Conservation (phyloP, 2,888 invertebrate species). For the Cartodere bifasciata region DNA sequence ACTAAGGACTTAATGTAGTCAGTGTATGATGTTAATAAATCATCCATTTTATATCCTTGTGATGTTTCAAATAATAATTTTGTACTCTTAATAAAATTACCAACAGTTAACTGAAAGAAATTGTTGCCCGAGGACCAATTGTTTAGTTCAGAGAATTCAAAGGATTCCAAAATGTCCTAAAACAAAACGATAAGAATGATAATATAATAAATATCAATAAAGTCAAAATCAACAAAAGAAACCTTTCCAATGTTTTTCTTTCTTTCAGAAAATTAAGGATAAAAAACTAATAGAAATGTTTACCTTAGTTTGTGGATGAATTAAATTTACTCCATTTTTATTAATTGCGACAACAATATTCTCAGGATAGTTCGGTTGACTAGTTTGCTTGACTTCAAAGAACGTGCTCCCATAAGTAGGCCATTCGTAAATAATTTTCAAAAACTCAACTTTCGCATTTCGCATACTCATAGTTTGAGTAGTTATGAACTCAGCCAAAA, state of each 20-base stretch:
- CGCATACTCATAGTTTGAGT: conserved; percentile 48
- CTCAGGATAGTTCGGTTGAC: conserved; percentile 76
- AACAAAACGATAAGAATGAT: conserved; percentile 18
- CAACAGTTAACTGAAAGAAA: conserved; percentile 89
- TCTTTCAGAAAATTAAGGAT: background rate
- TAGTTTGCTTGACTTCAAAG: conserved; percentile 87
- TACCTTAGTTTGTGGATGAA: conserved; percentile 79
- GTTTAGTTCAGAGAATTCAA: conserved; percentile 78
- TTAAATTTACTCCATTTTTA: conserved; percentile 77
- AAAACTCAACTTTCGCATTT: conserved; percentile 71
- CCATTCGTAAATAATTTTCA: conserved; percentile 62
- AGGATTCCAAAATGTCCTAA: conserved; percentile 68
- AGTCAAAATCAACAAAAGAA: background rate
- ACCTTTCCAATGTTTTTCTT: background rate
- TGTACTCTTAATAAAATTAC: conserved; percentile 83
- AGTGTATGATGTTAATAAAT: conserved; percentile 84
- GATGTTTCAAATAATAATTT: conserved; percentile 84
- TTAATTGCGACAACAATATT: conserved; percentile 82
- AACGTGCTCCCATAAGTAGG: conserved; percentile 92
- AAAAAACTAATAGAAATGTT: conserved; percentile 17
- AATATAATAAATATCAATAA: conserved; percentile 4
- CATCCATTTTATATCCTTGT: conserved; percentile 94
- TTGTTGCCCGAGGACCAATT: conserved; percentile 96
- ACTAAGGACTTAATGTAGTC: conserved; percentile 34
- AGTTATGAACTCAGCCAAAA: conserved; percentile 49